Percentiles rank a stretch among this genome's conserved stretches.
These are phyloP conservation scores for Acipenser transmontanus DNA, from an alignment of 2,797 vertebrate species.

Conservation along the genomic window DNA sequence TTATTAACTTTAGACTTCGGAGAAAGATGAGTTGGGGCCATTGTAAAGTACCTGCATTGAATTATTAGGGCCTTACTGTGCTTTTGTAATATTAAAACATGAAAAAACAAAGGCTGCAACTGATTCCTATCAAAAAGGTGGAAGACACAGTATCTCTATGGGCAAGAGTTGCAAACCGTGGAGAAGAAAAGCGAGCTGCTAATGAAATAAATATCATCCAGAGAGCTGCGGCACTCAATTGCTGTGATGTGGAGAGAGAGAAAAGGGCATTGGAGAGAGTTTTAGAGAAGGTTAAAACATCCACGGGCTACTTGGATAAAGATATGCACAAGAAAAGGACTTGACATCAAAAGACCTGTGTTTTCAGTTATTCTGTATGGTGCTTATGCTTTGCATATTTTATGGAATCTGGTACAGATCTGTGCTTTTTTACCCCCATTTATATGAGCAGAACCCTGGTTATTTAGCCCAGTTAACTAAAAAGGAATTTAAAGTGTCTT, in stretches of 20 bases:
- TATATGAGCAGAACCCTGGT: constrained; percentile 38
- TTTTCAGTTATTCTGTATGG: constrained; percentile 66
- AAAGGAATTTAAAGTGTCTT: constrained; percentile 16
- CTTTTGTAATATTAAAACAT: constrained; percentile 24
- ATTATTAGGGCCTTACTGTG: constrained; percentile 47
- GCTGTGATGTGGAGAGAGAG: constrained; percentile 50
- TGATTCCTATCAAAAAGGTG: constrained; percentile 31
- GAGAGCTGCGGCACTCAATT: constrained; percentile 43
- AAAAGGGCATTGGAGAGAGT: constrained; percentile 39
- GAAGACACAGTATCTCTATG: constrained; percentile 35
- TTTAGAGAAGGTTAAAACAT: constrained; percentile 59
- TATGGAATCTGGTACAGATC: constrained; percentile 49
- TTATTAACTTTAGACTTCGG: constrained; percentile 20
- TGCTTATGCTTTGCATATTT: constrained; percentile 67
- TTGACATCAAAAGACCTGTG: constrained; percentile 65
- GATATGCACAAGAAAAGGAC: constrained; percentile 59
- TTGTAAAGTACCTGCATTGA: constrained; percentile 24
- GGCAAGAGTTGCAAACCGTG: constrained; percentile 42
- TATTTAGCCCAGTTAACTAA: constrained; percentile 38
- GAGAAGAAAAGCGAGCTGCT: constrained; percentile 45
- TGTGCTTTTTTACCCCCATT: constrained; percentile 44
- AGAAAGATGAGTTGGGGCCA: constrained; percentile 15
- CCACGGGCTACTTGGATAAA: constrained; percentile 55
- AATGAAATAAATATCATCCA: constrained; percentile 57
- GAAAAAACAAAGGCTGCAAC: constrained; percentile 16